Evolutionary conservation across 2,113 vertebrate genomes (phyloP), one percentile per base, ranked within the genome.

Genomic region (Ophiodon elongatus): DNA sequence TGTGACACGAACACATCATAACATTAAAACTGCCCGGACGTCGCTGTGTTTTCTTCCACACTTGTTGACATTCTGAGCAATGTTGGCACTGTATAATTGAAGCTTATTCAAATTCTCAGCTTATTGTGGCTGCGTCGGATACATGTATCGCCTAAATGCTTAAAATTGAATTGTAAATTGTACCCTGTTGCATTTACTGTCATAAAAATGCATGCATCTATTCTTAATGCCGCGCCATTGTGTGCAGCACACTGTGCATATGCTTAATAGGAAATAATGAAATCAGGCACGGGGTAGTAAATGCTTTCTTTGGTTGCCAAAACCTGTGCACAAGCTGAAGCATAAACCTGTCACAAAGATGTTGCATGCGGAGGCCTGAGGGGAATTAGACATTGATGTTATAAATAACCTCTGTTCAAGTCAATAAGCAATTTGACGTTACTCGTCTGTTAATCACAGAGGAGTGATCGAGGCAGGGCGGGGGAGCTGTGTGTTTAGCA

Each of bases 351-450:
- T 83, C 85, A 81, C 73, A 83, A 31, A 56, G 72, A 80, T 75
- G 68, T 74, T 72, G 67, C 75, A 79, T 1, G 70, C 59, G 66
- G 60, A 73, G 8, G 67, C 81, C 91, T 73, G 33, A 17, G 60
- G 86, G 85, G 87, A 91, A 88, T 89, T 87, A 92, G 81, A 85
- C 86, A 90, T 45, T 85, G 85, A 89, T 75, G 80, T 91, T 90
- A 86, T 85, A 90, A 94, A 94, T 94, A 92, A 91, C 84, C 69
- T 85, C 50, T 84, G 66, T 73, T 86, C 33, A 56, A 92, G 91
- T 93, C 93, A 85, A 93, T 93, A 93, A 90, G 88, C 88, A 91
- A 92, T 93, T 94, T 92, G 81, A 88, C 69, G 41, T 90, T 89
- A 71, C 85, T 82, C 17, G 21, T 65, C 87, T 79, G 76, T 91